These are phyloP conservation scores for Brachirus orientalis DNA, from an alignment of 2,113 vertebrate species.

Conservation along the genomic window DNA sequence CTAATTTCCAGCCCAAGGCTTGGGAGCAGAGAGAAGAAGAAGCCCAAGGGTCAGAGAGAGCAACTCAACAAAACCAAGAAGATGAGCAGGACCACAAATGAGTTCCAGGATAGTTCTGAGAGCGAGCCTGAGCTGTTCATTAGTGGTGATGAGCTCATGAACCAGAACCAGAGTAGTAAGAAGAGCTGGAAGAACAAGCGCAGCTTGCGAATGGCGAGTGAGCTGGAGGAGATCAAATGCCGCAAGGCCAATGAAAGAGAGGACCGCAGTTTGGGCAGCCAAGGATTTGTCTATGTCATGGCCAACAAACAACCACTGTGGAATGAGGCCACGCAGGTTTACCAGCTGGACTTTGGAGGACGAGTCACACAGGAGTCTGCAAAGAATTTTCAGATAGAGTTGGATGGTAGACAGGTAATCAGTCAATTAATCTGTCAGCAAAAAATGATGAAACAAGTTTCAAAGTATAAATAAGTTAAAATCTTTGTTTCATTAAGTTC, in stretches of 20 bases:
- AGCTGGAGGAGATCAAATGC: constrained; percentile 95
- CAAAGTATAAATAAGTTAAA: too few relatives aligned
- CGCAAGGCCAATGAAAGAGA: constrained; percentile 95
- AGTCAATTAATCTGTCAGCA: not conserved
- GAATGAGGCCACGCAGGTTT: constrained; percentile 98
- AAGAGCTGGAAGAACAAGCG: constrained; percentile 98
- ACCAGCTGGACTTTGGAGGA: constrained; percentile 98
- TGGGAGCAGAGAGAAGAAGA: constrained; percentile 96
- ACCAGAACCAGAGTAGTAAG: constrained; percentile 96
- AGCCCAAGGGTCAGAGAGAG: constrained; percentile 94
- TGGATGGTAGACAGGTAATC: constrained; percentile 96
- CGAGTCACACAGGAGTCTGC: constrained; percentile 98
- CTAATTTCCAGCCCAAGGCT: constrained; percentile 94
- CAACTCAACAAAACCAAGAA: constrained; percentile 94
- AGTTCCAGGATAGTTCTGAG: constrained; percentile 99
- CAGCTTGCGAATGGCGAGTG: constrained; percentile 89
- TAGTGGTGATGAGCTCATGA: constrained; percentile 97
- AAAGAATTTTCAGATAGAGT: constrained; percentile 99
- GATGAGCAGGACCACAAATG: constrained; percentile 90
- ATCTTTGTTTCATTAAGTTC: too few relatives aligned
- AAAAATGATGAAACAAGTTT: not conserved
- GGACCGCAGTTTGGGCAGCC: constrained; percentile 93
- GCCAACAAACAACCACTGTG: constrained; percentile 98
- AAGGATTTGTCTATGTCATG: constrained; percentile 98
- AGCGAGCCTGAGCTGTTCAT: constrained; percentile 98